Conservation (phyloP, 2,888 invertebrate species). For the Cecidostiba fungosa region DNA sequence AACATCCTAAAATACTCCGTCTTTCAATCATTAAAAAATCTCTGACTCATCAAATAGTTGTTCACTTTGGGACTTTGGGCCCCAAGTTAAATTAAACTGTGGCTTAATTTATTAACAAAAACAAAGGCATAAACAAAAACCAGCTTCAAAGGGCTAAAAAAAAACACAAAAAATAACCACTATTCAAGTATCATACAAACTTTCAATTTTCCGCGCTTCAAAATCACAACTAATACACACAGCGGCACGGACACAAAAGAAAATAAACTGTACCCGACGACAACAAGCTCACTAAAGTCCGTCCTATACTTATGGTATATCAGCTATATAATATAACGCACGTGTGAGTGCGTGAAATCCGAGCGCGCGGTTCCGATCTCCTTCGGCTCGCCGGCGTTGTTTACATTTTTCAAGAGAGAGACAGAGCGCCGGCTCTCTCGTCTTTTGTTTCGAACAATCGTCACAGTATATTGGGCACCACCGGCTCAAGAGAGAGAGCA, state of each 20-base stretch:
- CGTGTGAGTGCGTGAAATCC: conserved; percentile 33
- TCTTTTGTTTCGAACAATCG: conserved; percentile 52
- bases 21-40: not conserved
- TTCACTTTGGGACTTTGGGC: too few species aligned
- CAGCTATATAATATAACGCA: not conserved
- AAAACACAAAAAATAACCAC: not conserved
- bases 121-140: not conserved
- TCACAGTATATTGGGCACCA: not conserved
- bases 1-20: not conserved
- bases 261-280: not conserved
- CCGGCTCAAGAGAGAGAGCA: not conserved
- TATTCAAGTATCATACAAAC: not conserved
- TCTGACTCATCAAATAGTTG: too few species aligned
- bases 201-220: not conserved
- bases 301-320: not conserved
- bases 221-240: not conserved
- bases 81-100: too few species aligned
- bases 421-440: conserved; percentile 8
- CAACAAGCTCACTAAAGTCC: not conserved
- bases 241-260: not conserved
- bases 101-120: not conserved
- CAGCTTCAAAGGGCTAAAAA: not conserved
- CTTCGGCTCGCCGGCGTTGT: conserved; percentile 28
- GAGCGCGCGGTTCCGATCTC: conserved; percentile 37
- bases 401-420: conserved; percentile 44